These are phyloP conservation scores for Scolanthus callimorphus DNA, from an alignment of 92 coral and sea anemone species.

Conservation along the genomic window DNA sequence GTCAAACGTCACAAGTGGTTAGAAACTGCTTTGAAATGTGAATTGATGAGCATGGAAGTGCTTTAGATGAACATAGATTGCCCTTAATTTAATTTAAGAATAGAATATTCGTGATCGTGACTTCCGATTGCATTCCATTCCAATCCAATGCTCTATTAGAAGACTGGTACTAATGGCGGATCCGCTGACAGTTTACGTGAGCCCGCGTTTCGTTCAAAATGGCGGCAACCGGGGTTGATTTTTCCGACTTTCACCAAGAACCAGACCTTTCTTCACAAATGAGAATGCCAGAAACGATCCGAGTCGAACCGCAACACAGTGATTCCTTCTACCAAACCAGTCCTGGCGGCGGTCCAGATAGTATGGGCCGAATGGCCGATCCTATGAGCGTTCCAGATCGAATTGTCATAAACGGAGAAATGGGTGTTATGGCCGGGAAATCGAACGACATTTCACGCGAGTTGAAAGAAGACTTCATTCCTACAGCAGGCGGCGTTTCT, in stretches of 20 bases:
- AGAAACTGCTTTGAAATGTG: too few species aligned
- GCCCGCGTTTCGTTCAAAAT: conserved; percentile 21
- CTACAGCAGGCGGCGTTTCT: not conserved
- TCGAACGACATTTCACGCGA: conserved; percentile 58
- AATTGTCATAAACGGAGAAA: conserved; percentile 59
- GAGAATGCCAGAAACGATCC: conserved; percentile 79
- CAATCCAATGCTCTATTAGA: too few species aligned
- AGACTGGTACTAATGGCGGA: not conserved
- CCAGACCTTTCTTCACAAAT: conserved; percentile 53
- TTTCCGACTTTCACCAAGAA: conserved; percentile 47
- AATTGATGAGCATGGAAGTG: too few species aligned
- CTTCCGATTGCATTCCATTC: too few species aligned
- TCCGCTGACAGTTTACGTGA: conserved; percentile 9
- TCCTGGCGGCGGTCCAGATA: not conserved
- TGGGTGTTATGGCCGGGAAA: conserved; percentile 45
- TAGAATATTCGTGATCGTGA: too few species aligned
- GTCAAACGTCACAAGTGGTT: too few species aligned
- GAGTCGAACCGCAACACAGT: conserved; percentile 48
- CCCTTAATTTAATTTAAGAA: too few species aligned
- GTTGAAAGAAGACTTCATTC: conserved; percentile 53
- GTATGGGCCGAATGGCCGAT: conserved; percentile 14
- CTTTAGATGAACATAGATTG: too few species aligned
- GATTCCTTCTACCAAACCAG: conserved; percentile 25
- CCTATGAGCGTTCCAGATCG: conserved; percentile 91
- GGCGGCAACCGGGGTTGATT: conserved; percentile 68